These are phyloP conservation scores for Verasper variegatus DNA, from an alignment of 2,113 vertebrate genomes.

Conservation along the genomic window DNA sequence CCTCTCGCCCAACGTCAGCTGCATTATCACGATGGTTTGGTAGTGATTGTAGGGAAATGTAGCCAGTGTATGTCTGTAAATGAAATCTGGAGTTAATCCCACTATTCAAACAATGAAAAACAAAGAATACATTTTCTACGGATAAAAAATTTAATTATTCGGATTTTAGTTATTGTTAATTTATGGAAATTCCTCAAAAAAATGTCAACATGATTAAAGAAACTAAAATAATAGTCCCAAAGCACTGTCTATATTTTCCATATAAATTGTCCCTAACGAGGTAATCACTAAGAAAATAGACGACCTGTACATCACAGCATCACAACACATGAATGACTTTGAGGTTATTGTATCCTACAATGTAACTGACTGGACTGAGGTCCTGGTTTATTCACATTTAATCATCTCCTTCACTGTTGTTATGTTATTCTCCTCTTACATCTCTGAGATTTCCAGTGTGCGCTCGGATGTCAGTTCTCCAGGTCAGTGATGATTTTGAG, in stretches of 20 bases:
- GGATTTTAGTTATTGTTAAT: no score
- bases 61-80: no score
- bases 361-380: not conserved
- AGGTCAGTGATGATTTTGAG: conserved; percentile 67
- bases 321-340: not conserved
- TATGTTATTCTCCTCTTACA: conserved; percentile 67
- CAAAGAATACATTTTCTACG: no score
- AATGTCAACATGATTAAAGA: not conserved
- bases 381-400: conserved; percentile 42
- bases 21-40: not conserved
- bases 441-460: conserved; percentile 60
- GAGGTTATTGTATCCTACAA: not conserved
- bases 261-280: not conserved
- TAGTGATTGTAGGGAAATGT: no score
- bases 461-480: conserved; percentile 59
- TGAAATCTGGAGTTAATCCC: no score
- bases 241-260: not conserved
- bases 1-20: not conserved
- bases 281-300: no score
- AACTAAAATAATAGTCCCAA: not conserved
- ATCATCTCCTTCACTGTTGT: conserved; percentile 37
- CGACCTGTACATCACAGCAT: no score
- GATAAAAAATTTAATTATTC: no score
- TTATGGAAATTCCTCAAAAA: not conserved
- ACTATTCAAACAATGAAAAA: no score